Evolutionary conservation across 37 sponge, comb jelly and placozoan species (phyloP).

Genomic region (Theonella swinhoei): DNA sequence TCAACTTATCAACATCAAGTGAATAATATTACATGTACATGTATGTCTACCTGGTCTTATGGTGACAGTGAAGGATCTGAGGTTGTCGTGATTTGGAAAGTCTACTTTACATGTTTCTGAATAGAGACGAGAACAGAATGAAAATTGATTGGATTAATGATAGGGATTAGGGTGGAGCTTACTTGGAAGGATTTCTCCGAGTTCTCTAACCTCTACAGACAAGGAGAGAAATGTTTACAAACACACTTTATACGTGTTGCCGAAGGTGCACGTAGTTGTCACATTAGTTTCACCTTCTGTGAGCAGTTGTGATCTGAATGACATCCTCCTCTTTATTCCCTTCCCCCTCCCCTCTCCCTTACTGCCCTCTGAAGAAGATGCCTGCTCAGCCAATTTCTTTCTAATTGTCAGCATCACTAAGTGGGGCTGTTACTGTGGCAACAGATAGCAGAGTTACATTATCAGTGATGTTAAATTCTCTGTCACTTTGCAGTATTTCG

Average conservation of each 20-base stretch:
- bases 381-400: slow-evolving; percentile 67
- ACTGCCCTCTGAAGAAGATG: neutral
- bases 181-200: slow-evolving; percentile 69
- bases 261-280: too few relatives aligned
- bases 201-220: slow-evolving; percentile 50
- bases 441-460: too few relatives aligned
- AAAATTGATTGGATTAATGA: neutral
- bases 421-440: too few relatives aligned
- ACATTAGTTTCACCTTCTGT: too few relatives aligned
- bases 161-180: slow-evolving; percentile 1
- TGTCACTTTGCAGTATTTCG: too few relatives aligned
- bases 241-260: too few relatives aligned
- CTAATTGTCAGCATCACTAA: slow-evolving; percentile 60
- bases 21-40: neutral
- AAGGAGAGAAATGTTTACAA: too few relatives aligned
- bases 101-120: slow-evolving; percentile 58
- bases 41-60: slow-evolving; percentile 54
- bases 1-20: too few relatives aligned
- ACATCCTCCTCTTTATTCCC: slow-evolving; percentile 32
- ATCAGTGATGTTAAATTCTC: too few relatives aligned
- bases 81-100: slow-evolving; percentile 60
- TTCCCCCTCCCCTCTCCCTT: slow-evolving; percentile 20
- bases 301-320: slow-evolving; percentile 70
- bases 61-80: slow-evolving; percentile 43
- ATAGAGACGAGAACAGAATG: neutral